phyloP scores from a whole-genome alignment of 2,113 vertebrate genomes.

The Recurvirostra avosetta region DNA sequence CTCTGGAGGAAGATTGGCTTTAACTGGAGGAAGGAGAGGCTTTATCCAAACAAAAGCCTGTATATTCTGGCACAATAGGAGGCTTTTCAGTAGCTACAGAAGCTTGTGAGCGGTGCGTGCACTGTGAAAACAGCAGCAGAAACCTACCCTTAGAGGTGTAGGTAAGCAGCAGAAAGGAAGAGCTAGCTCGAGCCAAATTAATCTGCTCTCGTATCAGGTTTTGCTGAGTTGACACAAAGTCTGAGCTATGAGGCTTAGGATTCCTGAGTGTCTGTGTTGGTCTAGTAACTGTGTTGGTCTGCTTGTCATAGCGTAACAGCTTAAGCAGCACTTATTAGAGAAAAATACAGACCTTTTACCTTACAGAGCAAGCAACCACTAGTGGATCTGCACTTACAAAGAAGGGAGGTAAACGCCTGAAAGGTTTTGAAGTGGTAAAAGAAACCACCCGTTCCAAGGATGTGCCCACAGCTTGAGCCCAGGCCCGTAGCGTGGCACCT shows the following conservation, averaged over 20 bases:
- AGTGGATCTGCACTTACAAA: neutral
- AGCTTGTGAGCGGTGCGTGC: neutral
- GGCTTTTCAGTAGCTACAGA: neutral
- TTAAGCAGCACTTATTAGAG: neutral
- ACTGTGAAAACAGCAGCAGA: neutral
- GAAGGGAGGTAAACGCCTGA: neutral
- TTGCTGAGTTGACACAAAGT: neutral
- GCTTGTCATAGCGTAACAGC: neutral
- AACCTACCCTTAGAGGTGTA: neutral
- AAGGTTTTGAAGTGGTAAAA: neutral
- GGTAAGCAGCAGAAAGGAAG: neutral
- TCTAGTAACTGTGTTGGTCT: neutral
- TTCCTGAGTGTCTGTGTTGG: neutral
- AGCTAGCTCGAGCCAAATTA: neutral
- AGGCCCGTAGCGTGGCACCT: fast-evolving
- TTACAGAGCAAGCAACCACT: neutral
- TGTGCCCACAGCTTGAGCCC: neutral
- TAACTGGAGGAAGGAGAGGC: neutral
- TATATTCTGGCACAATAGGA: neutral
- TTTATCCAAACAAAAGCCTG: neutral
- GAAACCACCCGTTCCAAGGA: neutral
- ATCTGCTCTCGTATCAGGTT: neutral
- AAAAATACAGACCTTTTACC: neutral
- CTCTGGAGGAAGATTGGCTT: neutral
- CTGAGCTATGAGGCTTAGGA: neutral